phyloP scores from a whole-genome alignment of 2,113 vertebrate species.

The Oryzias woworae region DNA sequence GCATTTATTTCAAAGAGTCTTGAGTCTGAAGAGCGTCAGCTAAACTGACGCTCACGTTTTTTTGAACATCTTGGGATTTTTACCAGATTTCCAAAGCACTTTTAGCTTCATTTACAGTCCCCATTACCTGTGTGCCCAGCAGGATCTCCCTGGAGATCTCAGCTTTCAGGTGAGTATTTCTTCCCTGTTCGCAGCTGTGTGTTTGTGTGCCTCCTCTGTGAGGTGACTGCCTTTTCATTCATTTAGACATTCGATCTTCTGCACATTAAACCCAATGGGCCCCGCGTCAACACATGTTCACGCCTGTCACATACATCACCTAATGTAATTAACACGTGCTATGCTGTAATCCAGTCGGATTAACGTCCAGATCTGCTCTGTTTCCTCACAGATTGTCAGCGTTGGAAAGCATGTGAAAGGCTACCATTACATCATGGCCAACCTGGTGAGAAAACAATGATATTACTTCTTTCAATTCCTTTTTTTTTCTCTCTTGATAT shows the following conservation, averaged over 20 bases:
- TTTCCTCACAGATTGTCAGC: conserved; percentile 88
- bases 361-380: conserved; percentile 39
- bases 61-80: too few relatives aligned
- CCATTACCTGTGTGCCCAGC: conserved; percentile 35
- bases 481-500: neutral
- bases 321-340: conserved; percentile 41
- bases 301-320: conserved; percentile 40
- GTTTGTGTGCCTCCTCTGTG: conserved; percentile 4
- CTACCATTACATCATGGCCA: conserved; percentile 99
- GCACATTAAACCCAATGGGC: conserved; percentile 18
- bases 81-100: neutral
- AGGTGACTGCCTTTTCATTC: conserved; percentile 39
- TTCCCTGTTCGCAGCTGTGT: conserved; percentile 11
- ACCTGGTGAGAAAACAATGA: conserved; percentile 82
- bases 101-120: conserved; percentile 7
- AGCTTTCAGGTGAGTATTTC: conserved; percentile 46
- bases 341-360: conserved; percentile 50
- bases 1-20: too few relatives aligned
- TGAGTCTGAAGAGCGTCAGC: too few relatives aligned
- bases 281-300: neutral
- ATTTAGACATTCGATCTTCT: conserved; percentile 41
- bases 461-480: neutral
- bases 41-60: too few relatives aligned
- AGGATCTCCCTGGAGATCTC: conserved; percentile 52
- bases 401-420: conserved; percentile 98